Evolutionary conservation across 2,797 vertebrate genomes (phyloP).

Genomic region (Pseudomugil tenellus): DNA sequence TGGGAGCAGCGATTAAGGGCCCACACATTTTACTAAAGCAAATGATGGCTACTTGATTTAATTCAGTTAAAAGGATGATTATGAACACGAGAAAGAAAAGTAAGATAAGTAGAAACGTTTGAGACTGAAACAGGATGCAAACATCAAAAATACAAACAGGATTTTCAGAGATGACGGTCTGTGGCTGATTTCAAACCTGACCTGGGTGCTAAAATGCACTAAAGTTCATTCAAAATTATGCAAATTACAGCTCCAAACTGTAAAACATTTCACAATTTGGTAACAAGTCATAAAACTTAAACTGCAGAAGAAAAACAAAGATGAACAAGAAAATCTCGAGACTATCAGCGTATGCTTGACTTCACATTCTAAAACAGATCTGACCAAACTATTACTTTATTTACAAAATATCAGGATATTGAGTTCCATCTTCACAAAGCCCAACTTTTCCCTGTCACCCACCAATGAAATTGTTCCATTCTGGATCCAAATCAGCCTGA

Average conservation of each 20-base stretch:
- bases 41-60: neutral
- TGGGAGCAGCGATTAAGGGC: neutral
- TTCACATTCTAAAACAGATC: neutral
- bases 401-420: constrained; percentile 7
- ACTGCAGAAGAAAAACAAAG: neutral
- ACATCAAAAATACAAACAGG: neutral
- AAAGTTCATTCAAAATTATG: neutral
- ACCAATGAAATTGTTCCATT: constrained; percentile 92
- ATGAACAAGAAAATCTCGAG: neutral
- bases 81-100: neutral
- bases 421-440: neutral
- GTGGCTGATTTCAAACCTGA: neutral
- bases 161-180: neutral
- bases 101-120: neutral
- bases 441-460: constrained; percentile 44
- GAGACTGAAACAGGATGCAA: neutral
- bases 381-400: neutral
- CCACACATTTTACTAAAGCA: neutral
- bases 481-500: constrained; percentile 86
- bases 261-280: neutral
- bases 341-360: neutral
- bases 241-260: neutral
- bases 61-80: neutral
- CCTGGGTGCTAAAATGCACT: neutral
- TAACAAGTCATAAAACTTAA: neutral